Evolutionary conservation across 2,797 vertebrate genomes (phyloP).

Genomic region (Ispidina lecontei): DNA sequence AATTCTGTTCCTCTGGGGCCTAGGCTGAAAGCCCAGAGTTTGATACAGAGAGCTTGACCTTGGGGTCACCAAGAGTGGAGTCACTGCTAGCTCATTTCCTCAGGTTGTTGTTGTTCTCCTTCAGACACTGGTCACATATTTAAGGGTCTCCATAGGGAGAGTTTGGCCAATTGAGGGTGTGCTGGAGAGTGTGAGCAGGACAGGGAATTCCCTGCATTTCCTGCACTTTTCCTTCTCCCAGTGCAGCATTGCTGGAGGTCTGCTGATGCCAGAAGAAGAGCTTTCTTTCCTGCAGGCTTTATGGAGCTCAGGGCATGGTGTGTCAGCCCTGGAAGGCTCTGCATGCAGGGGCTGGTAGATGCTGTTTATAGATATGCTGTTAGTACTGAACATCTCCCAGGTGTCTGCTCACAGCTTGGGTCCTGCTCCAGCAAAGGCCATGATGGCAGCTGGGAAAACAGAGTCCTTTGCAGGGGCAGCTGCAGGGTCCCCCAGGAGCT

Average conservation of each 20-base stretch:
- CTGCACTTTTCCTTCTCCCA: background rate
- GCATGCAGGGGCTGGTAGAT: background rate
- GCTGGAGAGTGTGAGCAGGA: background rate
- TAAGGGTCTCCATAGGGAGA: background rate
- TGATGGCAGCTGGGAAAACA: background rate
- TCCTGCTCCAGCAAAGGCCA: background rate
- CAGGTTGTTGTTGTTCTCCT: background rate
- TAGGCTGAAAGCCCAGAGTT: background rate
- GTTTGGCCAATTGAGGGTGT: background rate
- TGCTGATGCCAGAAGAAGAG: background rate
- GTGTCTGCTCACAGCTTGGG: background rate
- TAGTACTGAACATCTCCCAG: background rate
- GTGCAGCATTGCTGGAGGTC: background rate
- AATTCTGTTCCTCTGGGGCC: background rate
- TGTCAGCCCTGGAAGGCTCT: background rate
- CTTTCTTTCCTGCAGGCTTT: background rate
- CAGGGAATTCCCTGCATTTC: background rate
- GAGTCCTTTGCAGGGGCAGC: background rate
- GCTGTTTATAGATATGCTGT: background rate
- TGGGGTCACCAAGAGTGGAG: background rate
- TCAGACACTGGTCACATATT: rapidly evolving
- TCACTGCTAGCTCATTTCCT: background rate
- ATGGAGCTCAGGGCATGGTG: rapidly evolving
- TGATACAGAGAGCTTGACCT: background rate
- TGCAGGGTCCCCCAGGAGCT: background rate